These are phyloP conservation scores for Zaprionus kolodkinae DNA, from an alignment of 1,140 invertebrate species.

Conservation along the genomic window DNA sequence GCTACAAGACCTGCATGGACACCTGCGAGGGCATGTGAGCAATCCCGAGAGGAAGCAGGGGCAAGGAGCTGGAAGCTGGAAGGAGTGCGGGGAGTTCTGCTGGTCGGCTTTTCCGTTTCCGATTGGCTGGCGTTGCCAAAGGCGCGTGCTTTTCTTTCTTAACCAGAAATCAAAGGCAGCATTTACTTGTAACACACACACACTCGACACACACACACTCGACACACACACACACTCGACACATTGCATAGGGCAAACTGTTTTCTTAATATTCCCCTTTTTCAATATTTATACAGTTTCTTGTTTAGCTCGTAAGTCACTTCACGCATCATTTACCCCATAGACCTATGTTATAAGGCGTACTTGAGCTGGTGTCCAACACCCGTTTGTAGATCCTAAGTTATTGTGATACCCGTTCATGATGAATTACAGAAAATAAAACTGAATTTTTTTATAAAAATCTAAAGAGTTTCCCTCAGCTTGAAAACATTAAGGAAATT, in stretches of 20 bases:
- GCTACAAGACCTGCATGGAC: conserved; percentile 85
- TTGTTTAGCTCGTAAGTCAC: conserved; percentile 29
- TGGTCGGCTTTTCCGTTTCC: conserved; percentile 38
- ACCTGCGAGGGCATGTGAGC: conserved; percentile 85
- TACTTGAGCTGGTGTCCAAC: conserved; percentile 46
- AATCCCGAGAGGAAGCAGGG: not conserved
- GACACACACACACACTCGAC: conserved; percentile 29
- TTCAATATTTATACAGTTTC: conserved; percentile 76
- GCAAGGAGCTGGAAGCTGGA: not conserved
- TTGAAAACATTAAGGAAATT: not conserved
- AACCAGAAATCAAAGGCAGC: conserved; percentile 68
- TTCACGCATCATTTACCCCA: conserved; percentile 63
- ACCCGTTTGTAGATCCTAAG: conserved; percentile 62
- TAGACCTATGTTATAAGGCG: conserved; percentile 5
- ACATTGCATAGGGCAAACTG: conserved; percentile 49
- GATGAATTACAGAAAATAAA: conserved; percentile 56
- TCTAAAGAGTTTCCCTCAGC: not conserved
- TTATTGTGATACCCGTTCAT: conserved; percentile 72
- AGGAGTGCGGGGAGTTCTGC: conserved; percentile 18
- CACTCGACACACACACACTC: conserved; percentile 6
- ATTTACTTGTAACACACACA: conserved; percentile 56
- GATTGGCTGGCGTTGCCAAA: conserved; percentile 67
- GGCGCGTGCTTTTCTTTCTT: conserved; percentile 61
- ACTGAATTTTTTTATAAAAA: conserved; percentile 9
- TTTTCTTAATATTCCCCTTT: conserved; percentile 50